Percentiles rank a stretch among this genome's conserved stretches.
These are phyloP conservation scores for Carollia perspicillata DNA, from an alignment of 2,113 vertebrate genomes.

Conservation along the genomic window DNA sequence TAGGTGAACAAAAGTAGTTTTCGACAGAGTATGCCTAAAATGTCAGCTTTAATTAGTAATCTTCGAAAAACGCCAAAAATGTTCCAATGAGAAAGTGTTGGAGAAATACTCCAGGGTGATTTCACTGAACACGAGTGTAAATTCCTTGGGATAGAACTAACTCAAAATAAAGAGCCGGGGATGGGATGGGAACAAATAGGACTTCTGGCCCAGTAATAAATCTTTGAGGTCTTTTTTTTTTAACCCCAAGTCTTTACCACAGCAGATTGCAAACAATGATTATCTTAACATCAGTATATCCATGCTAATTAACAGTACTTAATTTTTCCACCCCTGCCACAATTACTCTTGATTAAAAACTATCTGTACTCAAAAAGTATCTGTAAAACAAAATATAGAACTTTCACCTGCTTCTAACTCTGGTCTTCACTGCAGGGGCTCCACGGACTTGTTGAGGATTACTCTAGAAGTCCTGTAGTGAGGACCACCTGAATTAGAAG, in stretches of 20 bases:
- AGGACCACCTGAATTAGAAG: background rate
- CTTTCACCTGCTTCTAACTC: slow-evolving; percentile 28
- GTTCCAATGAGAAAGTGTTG: slow-evolving; percentile 8
- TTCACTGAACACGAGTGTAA: background rate
- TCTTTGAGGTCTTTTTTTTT: background rate
- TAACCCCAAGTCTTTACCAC: background rate
- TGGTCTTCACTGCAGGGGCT: background rate
- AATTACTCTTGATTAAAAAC: background rate
- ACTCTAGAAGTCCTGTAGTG: background rate
- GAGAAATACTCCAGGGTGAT: background rate
- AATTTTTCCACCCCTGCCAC: background rate
- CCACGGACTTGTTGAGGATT: background rate
- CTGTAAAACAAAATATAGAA: background rate
- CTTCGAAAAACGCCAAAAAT: background rate
- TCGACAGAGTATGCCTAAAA: background rate
- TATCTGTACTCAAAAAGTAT: background rate
- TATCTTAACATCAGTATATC: background rate
- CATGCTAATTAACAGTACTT: slow-evolving; percentile 22
- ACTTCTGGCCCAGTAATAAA: background rate
- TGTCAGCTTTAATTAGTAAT: slow-evolving; percentile 13
- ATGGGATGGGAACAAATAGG: background rate
- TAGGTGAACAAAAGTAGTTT: background rate
- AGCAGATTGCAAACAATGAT: background rate
- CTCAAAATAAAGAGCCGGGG: background rate
- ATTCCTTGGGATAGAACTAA: background rate